Conservation (phyloP, 1,140 invertebrate species). For the Rhagoletis pomonella region DNA sequence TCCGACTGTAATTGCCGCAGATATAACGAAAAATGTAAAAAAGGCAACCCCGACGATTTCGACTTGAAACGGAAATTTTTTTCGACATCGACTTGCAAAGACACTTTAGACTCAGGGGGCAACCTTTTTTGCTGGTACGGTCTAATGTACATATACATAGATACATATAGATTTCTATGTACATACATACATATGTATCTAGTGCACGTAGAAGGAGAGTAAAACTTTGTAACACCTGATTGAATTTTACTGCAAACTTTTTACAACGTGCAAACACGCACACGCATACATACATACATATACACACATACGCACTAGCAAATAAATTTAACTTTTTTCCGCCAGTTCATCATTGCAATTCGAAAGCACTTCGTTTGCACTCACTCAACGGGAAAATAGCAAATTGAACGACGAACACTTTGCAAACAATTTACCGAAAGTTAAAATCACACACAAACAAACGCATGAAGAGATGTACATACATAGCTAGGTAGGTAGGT, state of each 20-base stretch:
- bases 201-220: background rate
- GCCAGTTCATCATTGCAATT: background rate
- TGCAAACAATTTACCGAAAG: constrained; percentile 24
- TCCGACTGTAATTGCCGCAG: too few relatives aligned
- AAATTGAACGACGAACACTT: constrained; percentile 39
- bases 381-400: constrained; percentile 39
- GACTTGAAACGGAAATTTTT: too few relatives aligned
- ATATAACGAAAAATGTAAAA: too few relatives aligned
- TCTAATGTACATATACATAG: too few relatives aligned
- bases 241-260: constrained; percentile 11
- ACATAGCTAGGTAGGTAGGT: background rate
- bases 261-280: background rate
- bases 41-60: too few relatives aligned
- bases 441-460: background rate
- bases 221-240: background rate
- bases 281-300: background rate
- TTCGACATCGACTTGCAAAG: too few relatives aligned
- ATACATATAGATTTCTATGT: too few relatives aligned
- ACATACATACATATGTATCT: background rate
- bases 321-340: background rate
- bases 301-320: background rate
- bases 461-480: background rate
- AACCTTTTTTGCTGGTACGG: too few relatives aligned
- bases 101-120: too few relatives aligned
- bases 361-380: constrained; percentile 44